phyloP scores from a whole-genome alignment of 2,888 invertebrate species.

The Acleris laterana region DNA sequence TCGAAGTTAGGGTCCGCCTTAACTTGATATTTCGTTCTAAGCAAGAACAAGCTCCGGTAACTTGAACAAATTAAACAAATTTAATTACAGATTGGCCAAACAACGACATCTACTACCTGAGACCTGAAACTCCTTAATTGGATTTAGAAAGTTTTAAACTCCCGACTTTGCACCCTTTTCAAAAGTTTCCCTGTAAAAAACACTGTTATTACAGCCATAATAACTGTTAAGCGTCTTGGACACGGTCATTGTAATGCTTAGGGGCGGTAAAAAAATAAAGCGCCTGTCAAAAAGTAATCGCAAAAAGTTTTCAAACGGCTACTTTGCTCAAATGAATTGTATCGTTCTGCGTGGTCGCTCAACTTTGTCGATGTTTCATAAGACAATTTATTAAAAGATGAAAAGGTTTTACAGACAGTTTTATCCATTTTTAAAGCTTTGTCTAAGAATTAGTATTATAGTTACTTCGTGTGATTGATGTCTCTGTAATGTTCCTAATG shows the following conservation, averaged over 20 bases:
- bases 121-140: constrained; percentile 46
- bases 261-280: constrained; percentile 46
- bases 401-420: neutral
- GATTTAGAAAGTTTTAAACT: constrained; percentile 48
- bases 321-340: constrained; percentile 38
- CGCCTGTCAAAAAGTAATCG: constrained; percentile 58
- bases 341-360: constrained; percentile 18
- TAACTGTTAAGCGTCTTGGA: constrained; percentile 43
- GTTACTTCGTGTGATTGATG: too few relatives aligned
- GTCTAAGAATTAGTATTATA: too few relatives aligned
- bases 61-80: constrained; percentile 48
- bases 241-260: constrained; percentile 40
- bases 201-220: constrained; percentile 42
- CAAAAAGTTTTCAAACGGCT: constrained; percentile 50
- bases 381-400: constrained; percentile 17
- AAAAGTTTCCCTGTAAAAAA: constrained; percentile 42
- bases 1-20: constrained; percentile 18
- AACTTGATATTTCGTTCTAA: constrained; percentile 23
- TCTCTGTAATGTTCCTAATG: too few relatives aligned
- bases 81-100: constrained; percentile 49
- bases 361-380: constrained; percentile 21
- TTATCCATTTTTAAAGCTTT: constrained; percentile 1
- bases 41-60: constrained; percentile 17
- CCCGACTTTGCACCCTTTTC: constrained; percentile 47
- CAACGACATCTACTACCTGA: constrained; percentile 42